phyloP scores from a whole-genome alignment of 92 coral and sea anemone species.

The Epizoanthus fatuus region DNA sequence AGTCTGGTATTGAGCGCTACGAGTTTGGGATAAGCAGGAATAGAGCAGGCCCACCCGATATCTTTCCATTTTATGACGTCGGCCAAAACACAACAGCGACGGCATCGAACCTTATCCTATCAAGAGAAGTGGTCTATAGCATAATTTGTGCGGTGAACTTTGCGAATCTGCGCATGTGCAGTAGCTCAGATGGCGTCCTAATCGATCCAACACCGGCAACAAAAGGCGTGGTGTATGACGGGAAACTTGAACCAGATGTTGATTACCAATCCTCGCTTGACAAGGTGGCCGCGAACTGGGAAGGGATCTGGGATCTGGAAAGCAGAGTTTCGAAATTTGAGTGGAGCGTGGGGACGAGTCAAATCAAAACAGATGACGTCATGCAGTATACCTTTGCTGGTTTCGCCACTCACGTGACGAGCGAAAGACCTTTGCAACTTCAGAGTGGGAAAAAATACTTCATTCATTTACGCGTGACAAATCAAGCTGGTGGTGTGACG shows the following conservation, averaged over 20 bases:
- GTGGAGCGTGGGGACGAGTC: conserved; percentile 89
- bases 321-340: conserved; percentile 92
- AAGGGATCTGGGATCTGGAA: conserved; percentile 96
- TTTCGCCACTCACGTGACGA: conserved; percentile 89
- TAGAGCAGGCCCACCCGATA: conserved; percentile 79
- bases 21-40: conserved; percentile 91
- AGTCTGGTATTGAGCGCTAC: conserved; percentile 84
- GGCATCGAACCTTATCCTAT: conserved; percentile 66
- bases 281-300: conserved; percentile 95
- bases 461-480: conserved; percentile 77
- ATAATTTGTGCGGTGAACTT: conserved; percentile 90
- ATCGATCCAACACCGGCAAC: conserved; percentile 86
- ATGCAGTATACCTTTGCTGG: conserved; percentile 75
- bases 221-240: conserved; percentile 94
- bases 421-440: conserved; percentile 66
- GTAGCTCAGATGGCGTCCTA: conserved; percentile 93
- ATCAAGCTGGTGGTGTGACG: conserved; percentile 84
- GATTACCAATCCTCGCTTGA: conserved; percentile 85
- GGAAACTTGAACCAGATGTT: conserved; percentile 93
- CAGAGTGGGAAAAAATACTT: conserved; percentile 80
- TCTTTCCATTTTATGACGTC: conserved; percentile 66
- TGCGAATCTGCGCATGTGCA: conserved; percentile 82
- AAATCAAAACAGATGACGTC: conserved; percentile 54
- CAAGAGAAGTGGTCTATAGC: conserved; percentile 85
- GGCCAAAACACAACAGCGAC: conserved; percentile 85